Evolutionary conservation across 2,113 vertebrate genomes (phyloP), one percentile per base, ranked within the genome.

Genomic region (Corythornis madagascariensis): DNA sequence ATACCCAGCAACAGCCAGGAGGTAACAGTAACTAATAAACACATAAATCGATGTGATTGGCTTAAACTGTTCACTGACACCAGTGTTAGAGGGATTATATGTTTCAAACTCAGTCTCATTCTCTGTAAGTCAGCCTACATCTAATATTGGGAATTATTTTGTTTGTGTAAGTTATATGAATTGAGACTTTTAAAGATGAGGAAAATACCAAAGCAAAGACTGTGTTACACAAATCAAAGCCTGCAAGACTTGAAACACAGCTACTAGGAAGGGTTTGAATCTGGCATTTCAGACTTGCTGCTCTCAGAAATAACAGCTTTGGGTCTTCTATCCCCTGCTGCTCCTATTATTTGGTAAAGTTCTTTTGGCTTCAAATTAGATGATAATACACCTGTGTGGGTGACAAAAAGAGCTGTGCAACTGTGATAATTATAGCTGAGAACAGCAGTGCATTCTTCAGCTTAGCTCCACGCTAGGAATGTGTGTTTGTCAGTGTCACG

Each of bases 381-480:
- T 85, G 66, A 61, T 90, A 48, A 78, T 83, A 83, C 72, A 95
- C 91, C 95, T 83, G 15, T 59, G 67, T 79, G 80, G 42, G 79
- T 73, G 92, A 92, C 50, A 81, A 45, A 8, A 81, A 82, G 89
- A 89, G 29, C 74, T 67, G 55, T 56, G 74, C 73, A 87, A 35
- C 83, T 55, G 75, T 82, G 74, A 66, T 89, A 92, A 95, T 95
- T 90, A 92, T 71, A 82, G 69, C 74, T 38, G 73, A 53, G 59
- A 81, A 43, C 55, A 85, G 82, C 77, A 80, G 72, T 40, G 31
- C 25, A 38, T 84, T 89, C 53, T 82, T 75, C 83, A 63, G 73
- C 40, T 59, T 19, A 65, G 59, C 75, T 82, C 65, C 65, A 28
- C 55, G 13, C 87, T 56, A 88, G 75, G 67, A 40, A 48, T 63